Base-by-base conservation (phyloP, 2,888 invertebrate genomes). In the Lasioglossum villosulum region DNA sequence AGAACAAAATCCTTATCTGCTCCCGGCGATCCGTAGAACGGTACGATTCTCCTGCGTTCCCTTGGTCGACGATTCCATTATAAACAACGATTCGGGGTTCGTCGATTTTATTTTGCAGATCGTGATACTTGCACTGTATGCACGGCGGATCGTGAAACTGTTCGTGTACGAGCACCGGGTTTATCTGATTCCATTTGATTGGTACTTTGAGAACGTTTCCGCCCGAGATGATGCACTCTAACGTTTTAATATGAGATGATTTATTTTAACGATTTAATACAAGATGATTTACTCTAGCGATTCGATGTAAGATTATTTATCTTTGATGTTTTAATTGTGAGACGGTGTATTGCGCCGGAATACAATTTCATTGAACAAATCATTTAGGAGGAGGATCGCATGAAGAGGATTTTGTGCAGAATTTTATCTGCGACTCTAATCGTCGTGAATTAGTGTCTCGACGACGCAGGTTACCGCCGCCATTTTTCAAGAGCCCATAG, bases 1-100 rank as follows among this genome's bases (percentile, higher is more conserved):
- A 74, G 77, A 56, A 82, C 56, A 66, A 30, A 73, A 75, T 48
- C 37, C 73, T 76, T 84, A 80, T 86, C 74, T 78, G 14, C 10
- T 1, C 45, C 14, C 45, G 19, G 37, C 19, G 75, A 59, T 56
- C 8, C 73, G 75, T 78, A 79, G 84, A 87, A 66, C 66, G 27
- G 27, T 16, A 27, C 14, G 27, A 30, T 10, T 19, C 30, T 34
- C 66, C 30, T 0, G 0, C 14, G 27, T 59, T 59, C 16, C 27
- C 27, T n/a, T 5, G 27, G 59, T 52, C 52, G 52, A n/a, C 52
- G 52, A 52, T 52, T n/a, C n/a, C 23, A 52, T 52, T 52, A 23
- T 52, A 52, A 52, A 52, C 52, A 52, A 52, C 52, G n/a, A 52
- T 52, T 52, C 52, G 23, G 52, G 23, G 23, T n/a, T 10, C 10